These are phyloP conservation scores for Drosophila aff. DNA, from an alignment of 1,140 invertebrate species.

Conservation along the genomic window DNA sequence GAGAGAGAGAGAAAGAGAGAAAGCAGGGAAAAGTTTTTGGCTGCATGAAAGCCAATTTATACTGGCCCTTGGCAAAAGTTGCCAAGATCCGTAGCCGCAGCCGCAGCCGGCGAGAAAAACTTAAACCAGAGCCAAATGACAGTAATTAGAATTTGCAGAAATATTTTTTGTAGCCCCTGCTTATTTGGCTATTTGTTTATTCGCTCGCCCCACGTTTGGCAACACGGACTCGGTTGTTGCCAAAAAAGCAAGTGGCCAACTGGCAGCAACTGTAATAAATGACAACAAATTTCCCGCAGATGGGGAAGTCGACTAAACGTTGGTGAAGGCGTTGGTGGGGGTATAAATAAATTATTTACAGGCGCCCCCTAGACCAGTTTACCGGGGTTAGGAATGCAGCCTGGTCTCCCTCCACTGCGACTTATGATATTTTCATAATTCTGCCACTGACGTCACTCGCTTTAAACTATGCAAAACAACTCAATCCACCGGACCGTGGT, in stretches of 20 bases:
- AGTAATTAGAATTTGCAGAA: slow-evolving; percentile 77
- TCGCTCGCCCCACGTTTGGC: slow-evolving; percentile 31
- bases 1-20: not conserved
- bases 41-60: slow-evolving; percentile 48
- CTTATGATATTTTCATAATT: slow-evolving; percentile 75
- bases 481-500: slow-evolving; percentile 59
- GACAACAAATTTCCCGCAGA: slow-evolving; percentile 71
- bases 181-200: slow-evolving; percentile 38
- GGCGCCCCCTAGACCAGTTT: slow-evolving; percentile 10
- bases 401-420: slow-evolving; percentile 1
- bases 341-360: slow-evolving; percentile 80
- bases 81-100: slow-evolving; percentile 33
- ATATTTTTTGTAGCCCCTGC: slow-evolving; percentile 15
- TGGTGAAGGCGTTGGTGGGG: not conserved
- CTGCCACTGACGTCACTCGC: slow-evolving; percentile 52
- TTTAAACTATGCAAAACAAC: slow-evolving; percentile 81
- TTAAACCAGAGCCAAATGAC: slow-evolving; percentile 73
- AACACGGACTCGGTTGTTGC: slow-evolving; percentile 44
- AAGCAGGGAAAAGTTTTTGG: slow-evolving; percentile 34
- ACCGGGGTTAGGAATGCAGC: slow-evolving; percentile 19
- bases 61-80: slow-evolving; percentile 40
- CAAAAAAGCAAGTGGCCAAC: slow-evolving; percentile 70
- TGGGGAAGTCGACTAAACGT: slow-evolving; percentile 45
- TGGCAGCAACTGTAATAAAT: slow-evolving; percentile 71
- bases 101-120: slow-evolving; percentile 31